Conservation (phyloP, 2,888 invertebrate species). For the Periphyllus acericola region DNA sequence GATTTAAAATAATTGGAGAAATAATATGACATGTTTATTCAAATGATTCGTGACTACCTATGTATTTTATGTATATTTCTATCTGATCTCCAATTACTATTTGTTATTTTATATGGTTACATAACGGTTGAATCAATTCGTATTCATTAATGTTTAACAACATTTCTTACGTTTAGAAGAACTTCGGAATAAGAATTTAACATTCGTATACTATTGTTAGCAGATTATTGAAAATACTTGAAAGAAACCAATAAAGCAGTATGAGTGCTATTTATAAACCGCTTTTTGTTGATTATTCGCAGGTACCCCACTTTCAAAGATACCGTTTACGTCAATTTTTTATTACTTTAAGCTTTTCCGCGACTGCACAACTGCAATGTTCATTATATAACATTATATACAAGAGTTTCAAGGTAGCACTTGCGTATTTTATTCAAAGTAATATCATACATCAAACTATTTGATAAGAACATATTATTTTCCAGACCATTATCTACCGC, state of each 20-base stretch:
- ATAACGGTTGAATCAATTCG: not conserved
- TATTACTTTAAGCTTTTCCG: not conserved
- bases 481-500: too few relatives aligned
- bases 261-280: not conserved
- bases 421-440: not conserved
- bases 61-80: not conserved
- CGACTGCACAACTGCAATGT: not conserved
- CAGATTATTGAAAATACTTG: not conserved
- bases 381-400: not conserved
- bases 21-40: not conserved
- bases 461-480: not conserved
- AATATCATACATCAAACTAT: not conserved
- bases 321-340: not conserved
- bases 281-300: not conserved
- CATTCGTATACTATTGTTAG: not conserved
- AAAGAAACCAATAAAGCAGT: not conserved
- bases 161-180: not conserved
- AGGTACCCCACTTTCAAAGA: not conserved
- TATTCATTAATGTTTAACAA: not conserved
- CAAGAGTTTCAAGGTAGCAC: not conserved
- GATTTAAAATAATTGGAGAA: too few relatives aligned
- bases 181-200: not conserved
- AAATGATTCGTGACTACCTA: not conserved
- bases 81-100: not conserved
- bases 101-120: not conserved